Evolutionary conservation across 2,113 vertebrate genomes (phyloP).

Genomic region (Clarias macrocephalus): DNA sequence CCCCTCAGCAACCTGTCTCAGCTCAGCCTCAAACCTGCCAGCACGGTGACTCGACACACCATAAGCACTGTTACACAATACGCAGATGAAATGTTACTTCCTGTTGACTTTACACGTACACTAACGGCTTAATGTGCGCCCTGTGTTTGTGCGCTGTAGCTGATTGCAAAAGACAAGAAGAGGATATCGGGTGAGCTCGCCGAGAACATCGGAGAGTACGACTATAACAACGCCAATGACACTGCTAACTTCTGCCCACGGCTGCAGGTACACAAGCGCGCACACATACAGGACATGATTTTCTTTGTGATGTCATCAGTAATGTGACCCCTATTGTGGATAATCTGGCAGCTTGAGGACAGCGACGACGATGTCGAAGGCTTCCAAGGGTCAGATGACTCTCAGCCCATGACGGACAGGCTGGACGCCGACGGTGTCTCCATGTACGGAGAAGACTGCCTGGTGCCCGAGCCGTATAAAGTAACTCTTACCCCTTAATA

Average conservation of each 20-base stretch:
- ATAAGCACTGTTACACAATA: not conserved
- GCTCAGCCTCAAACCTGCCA: conserved; percentile 82
- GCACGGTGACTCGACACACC: conserved; percentile 71
- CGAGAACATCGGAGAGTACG: conserved; percentile 82
- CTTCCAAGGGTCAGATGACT: conserved; percentile 61
- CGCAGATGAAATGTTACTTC: not conserved
- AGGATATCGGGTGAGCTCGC: conserved; percentile 65
- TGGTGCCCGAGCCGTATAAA: conserved; percentile 87
- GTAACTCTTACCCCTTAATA: conserved; percentile 58
- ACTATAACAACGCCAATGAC: conserved; percentile 91
- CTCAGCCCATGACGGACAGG: conserved; percentile 57
- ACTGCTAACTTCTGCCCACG: conserved; percentile 90
- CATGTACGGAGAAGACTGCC: conserved; percentile 76
- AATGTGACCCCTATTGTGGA: not conserved
- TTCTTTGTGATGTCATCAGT: not conserved
- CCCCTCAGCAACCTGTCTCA: conserved; percentile 74
- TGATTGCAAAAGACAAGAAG: conserved; percentile 60
- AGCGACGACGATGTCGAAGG: conserved; percentile 79
- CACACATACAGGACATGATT: not conserved
- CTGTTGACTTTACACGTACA: not conserved
- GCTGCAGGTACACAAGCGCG: conserved; percentile 71
- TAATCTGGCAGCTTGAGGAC: conserved; percentile 70
- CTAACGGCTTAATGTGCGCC: not conserved
- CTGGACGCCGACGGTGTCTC: conserved; percentile 62
- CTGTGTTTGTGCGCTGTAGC: conserved; percentile 60